These are phyloP conservation scores for Bovichtus diacanthus DNA, from an alignment of 2,797 vertebrate species.

Conservation along the genomic window DNA sequence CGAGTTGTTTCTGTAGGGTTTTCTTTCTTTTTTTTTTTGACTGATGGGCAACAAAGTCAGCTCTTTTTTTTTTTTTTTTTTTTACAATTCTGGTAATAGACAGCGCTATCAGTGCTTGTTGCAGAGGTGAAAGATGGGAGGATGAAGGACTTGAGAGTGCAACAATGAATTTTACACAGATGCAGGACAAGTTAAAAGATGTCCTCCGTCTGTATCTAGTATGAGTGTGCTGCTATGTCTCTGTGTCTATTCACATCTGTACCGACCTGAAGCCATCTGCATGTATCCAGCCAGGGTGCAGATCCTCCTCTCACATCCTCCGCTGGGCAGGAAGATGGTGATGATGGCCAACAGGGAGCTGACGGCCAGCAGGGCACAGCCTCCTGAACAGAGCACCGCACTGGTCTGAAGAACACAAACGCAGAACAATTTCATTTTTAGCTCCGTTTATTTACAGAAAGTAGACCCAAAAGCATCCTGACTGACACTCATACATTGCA, in stretches of 20 bases:
- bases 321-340: conserved; percentile 92
- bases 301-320: conserved; percentile 90
- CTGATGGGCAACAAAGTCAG: conserved; percentile 67
- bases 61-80: conserved; percentile 31
- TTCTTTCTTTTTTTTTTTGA: conserved; percentile 55
- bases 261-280: conserved; percentile 94
- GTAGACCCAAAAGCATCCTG: neutral
- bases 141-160: neutral
- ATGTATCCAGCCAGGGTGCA: conserved; percentile 95
- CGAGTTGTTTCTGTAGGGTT: conserved; percentile 50
- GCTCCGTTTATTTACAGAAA: neutral
- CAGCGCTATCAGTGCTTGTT: conserved; percentile 32
- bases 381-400: conserved; percentile 92
- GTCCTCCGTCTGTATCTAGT: neutral
- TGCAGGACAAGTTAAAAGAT: neutral
- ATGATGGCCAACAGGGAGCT: conserved; percentile 93
- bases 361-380: conserved; percentile 91
- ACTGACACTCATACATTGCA: neutral
- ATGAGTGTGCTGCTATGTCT: neutral
- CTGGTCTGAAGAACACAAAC: conserved; percentile 88
- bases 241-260: conserved; percentile 7
- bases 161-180: neutral
- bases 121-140: conserved; percentile 15
- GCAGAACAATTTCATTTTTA: conserved; percentile 23
- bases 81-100: conserved; percentile 32